A percentile compares a stretch with the other conserved stretches of the same genome.
phyloP scores from a whole-genome alignment of 2,113 vertebrate species.

The Romanogobio albipinnatus region DNA sequence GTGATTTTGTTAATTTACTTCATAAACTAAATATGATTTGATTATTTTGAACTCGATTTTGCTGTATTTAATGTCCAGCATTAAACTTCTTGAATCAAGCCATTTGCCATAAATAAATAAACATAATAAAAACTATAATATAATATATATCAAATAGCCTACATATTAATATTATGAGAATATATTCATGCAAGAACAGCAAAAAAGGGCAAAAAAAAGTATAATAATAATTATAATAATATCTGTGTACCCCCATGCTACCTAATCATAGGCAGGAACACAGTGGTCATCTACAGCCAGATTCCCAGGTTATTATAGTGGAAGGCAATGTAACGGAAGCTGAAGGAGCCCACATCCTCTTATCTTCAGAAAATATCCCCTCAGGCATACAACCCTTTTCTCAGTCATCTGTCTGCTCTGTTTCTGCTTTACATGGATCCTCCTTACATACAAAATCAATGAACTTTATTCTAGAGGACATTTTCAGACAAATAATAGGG shows the following conservation, averaged over 20 bases:
- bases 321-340: slow-evolving; percentile 67
- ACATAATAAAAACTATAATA: too few relatives aligned
- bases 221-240: too few relatives aligned
- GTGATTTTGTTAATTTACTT: background rate
- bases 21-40: background rate
- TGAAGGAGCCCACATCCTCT: slow-evolving; percentile 59
- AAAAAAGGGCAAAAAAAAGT: background rate
- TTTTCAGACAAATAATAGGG: background rate
- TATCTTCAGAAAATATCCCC: slow-evolving; percentile 58
- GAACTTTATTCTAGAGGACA: background rate
- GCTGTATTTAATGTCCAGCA: too few relatives aligned
- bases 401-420: slow-evolving; percentile 14
- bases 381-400: slow-evolving; percentile 58
- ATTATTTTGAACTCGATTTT: too few relatives aligned
- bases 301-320: slow-evolving; percentile 70
- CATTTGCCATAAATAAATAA: too few relatives aligned
- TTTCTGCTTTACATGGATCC: background rate
- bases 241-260: background rate
- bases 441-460: background rate
- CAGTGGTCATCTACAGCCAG: slow-evolving; percentile 25
- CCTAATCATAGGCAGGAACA: slow-evolving; percentile 33
- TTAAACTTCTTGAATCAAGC: too few relatives aligned
- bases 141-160: too few relatives aligned
- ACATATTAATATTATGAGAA: too few relatives aligned
- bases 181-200: background rate